Evolutionary conservation across 1,140 invertebrate genomes (phyloP).

Genomic region (Drosophila cardini): DNA sequence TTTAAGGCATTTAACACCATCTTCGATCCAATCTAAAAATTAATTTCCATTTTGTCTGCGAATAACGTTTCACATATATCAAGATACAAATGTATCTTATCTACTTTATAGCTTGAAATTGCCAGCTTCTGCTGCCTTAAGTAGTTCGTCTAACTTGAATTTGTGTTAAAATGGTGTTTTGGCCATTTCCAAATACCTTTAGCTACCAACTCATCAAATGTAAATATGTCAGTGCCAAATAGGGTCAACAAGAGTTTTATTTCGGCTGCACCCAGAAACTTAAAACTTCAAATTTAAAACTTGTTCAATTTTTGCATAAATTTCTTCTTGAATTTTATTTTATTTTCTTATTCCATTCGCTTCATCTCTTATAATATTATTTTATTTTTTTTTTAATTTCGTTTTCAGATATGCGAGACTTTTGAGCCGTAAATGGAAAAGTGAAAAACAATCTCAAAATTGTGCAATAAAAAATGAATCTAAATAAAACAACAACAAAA

Average conservation of each 20-base stretch:
- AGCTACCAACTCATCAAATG: slow-evolving; percentile 54
- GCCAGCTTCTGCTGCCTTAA: slow-evolving; percentile 25
- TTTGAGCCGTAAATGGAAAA: slow-evolving; percentile 39
- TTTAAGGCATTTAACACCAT: slow-evolving; percentile 41
- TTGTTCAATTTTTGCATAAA: slow-evolving; percentile 42
- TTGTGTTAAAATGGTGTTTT: slow-evolving; percentile 50
- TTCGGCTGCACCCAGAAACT: slow-evolving; percentile 38
- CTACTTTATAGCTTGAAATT: slow-evolving; percentile 21
- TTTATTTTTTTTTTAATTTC: slow-evolving; percentile 24
- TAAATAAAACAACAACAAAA: slow-evolving; percentile 34
- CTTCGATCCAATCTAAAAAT: slow-evolving; percentile 28
- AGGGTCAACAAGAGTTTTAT: slow-evolving; percentile 51
- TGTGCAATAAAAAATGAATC: slow-evolving; percentile 62
- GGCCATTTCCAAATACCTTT: slow-evolving; percentile 49
- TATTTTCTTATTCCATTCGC: slow-evolving; percentile 9
- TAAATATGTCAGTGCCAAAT: slow-evolving; percentile 58
- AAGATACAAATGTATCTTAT: slow-evolving; percentile 51
- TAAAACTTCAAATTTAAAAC: slow-evolving; percentile 10
- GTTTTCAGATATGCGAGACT: slow-evolving; percentile 30
- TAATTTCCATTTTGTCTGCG: slow-evolving; percentile 59
- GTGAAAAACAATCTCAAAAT: slow-evolving; percentile 64
- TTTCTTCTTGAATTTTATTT: slow-evolving; percentile 23
- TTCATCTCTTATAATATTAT: slow-evolving; percentile 13
- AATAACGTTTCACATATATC: slow-evolving; percentile 59
- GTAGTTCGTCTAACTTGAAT: slow-evolving; percentile 30